These are phyloP conservation scores for Pollenia amentaria DNA, from an alignment of 2,888 invertebrate genomes.

Conservation along the genomic window DNA sequence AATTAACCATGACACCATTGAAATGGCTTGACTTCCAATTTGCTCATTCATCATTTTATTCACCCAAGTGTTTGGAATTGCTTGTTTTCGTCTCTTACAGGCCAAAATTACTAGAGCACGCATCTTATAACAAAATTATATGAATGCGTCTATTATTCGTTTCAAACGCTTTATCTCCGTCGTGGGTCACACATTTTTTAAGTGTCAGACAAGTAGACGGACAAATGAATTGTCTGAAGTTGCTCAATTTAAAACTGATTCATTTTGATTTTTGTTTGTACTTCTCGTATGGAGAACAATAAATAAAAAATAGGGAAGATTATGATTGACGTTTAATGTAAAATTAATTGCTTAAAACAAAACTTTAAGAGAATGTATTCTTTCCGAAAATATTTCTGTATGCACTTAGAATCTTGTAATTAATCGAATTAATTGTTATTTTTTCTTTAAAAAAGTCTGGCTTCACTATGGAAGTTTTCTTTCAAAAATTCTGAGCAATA, in stretches of 20 bases:
- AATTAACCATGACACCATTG: slow-evolving; percentile 41
- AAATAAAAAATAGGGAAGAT: slow-evolving; percentile 21
- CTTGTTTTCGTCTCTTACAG: slow-evolving; percentile 15
- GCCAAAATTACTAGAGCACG: slow-evolving; percentile 44
- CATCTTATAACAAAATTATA: slow-evolving; percentile 7
- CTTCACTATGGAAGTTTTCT: no score
- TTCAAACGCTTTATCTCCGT: neutral
- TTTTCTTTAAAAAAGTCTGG: no score
- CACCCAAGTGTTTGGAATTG: neutral
- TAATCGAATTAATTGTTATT: no score
- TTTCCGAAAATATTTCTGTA: no score
- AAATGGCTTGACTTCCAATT: slow-evolving; percentile 27
- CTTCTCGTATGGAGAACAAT: slow-evolving; percentile 13
- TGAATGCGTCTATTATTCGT: neutral
- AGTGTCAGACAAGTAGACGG: neutral
- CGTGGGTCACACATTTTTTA: neutral
- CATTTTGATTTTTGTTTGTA: slow-evolving; percentile 5
- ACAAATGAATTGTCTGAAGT: neutral
- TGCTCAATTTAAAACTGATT: slow-evolving; percentile 48
- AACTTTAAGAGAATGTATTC: neutral
- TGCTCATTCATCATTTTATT: slow-evolving; percentile 20
- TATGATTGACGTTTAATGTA: slow-evolving; percentile 47
- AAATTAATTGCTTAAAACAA: neutral
- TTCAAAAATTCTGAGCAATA: no score
- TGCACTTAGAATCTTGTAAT: no score